Evolutionary conservation across 2,113 vertebrate genomes (phyloP).

Genomic region (Lasiurus cinereus): DNA sequence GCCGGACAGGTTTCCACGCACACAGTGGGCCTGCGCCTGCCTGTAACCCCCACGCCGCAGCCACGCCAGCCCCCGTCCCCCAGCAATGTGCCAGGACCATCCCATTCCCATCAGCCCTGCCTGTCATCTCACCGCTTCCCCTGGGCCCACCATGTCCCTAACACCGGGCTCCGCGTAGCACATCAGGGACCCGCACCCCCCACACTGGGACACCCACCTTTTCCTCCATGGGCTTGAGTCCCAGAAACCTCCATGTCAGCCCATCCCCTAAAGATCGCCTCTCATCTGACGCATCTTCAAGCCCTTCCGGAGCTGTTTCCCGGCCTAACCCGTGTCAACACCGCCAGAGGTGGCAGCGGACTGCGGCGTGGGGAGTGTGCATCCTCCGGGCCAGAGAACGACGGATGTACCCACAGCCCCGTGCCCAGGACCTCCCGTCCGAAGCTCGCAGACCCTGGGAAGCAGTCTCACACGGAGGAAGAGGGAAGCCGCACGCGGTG

Average conservation of each 20-base stretch:
- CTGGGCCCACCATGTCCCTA: background rate
- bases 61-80: rapidly evolving
- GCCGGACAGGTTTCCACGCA: too few relatives aligned
- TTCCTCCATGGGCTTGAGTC: background rate
- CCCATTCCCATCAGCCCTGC: rapidly evolving
- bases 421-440: constrained; percentile 39
- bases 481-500: constrained; percentile 33
- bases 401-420: background rate
- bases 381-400: background rate
- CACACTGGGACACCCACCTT: background rate
- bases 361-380: constrained; percentile 1
- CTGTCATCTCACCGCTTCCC: background rate
- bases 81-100: rapidly evolving
- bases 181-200: background rate
- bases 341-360: background rate
- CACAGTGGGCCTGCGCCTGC: background rate
- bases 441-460: constrained; percentile 69
- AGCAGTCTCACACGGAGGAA: constrained; percentile 58
- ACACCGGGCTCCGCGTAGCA: background rate
- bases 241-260: background rate
- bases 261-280: background rate
- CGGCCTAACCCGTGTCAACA: background rate
- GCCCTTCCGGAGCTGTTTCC: background rate
- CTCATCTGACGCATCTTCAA: background rate
- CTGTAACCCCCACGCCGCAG: background rate